Evolutionary conservation across 2,113 vertebrate genomes (phyloP).

Genomic region (Gymnarchus niloticus): DNA sequence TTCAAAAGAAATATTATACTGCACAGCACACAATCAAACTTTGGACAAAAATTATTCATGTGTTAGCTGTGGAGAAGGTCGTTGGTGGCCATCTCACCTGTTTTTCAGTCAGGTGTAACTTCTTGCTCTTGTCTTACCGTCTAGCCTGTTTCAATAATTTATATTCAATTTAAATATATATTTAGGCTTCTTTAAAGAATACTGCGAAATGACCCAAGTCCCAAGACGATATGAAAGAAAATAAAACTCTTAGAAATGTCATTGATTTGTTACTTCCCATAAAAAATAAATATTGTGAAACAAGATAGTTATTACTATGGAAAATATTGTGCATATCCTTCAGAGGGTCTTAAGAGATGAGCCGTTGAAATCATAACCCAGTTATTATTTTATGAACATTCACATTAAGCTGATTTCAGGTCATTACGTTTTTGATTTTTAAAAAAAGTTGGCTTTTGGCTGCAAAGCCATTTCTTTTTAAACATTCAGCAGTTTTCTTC

Average conservation of each 20-base stretch:
- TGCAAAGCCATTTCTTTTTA: neutral
- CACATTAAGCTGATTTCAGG: neutral
- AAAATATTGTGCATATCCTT: too few relatives aligned
- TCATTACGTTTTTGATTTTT: neutral
- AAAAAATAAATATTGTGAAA: neutral
- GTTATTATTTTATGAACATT: neutral
- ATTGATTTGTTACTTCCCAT: neutral
- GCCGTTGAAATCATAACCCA: too few relatives aligned
- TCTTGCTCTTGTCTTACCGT: neutral
- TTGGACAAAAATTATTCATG: neutral
- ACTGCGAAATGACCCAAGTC: neutral
- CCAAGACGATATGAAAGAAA: neutral
- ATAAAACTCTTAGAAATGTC: neutral
- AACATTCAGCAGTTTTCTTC: neutral
- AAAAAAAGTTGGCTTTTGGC: neutral
- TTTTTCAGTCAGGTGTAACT: neutral
- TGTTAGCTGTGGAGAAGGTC: too few relatives aligned
- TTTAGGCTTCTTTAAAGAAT: neutral
- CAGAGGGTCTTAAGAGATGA: too few relatives aligned
- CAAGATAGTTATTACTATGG: neutral
- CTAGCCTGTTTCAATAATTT: neutral
- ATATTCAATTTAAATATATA: neutral
- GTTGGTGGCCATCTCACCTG: neutral
- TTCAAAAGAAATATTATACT: neutral
- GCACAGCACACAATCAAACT: neutral